These are phyloP conservation scores for Brachionus plicatilis DNA, from an alignment of 1,140 invertebrate genomes.

Conservation along the genomic window DNA sequence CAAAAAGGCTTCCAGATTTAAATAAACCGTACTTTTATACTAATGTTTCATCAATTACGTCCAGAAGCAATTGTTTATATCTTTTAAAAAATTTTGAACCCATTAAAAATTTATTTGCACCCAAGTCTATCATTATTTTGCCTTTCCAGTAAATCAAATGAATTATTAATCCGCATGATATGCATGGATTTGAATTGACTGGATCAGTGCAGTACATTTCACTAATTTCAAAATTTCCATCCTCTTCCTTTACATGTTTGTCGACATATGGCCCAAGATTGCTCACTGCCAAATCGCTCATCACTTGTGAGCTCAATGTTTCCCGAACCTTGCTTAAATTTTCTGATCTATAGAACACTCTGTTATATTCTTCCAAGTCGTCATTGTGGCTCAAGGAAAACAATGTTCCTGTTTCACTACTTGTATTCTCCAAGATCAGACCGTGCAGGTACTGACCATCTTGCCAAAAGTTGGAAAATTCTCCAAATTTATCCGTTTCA, in stretches of 20 bases:
- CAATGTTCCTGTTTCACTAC: constrained; percentile 1
- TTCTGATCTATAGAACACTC: background rate
- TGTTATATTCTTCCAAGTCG: background rate
- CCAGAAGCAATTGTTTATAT: background rate
- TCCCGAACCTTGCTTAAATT: background rate
- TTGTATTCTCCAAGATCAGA: background rate
- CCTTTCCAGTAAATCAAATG: constrained; percentile 38
- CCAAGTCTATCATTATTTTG: constrained; percentile 24
- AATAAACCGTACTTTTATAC: background rate
- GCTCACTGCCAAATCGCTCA: background rate
- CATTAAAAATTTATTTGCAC: background rate
- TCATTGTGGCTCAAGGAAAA: constrained; percentile 13
- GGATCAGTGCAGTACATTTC: constrained; percentile 15
- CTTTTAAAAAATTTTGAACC: constrained; percentile 9
- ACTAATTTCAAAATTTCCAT: background rate
- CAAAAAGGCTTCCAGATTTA: too few species aligned
- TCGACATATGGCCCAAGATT: constrained; percentile 21
- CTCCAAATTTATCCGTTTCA: background rate
- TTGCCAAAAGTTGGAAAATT: constrained; percentile 23
- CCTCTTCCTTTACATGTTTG: background rate
- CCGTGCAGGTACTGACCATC: background rate
- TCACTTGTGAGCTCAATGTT: background rate
- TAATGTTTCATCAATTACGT: background rate
- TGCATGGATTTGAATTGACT: background rate
- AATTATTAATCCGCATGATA: background rate